These are phyloP conservation scores for Fregata magnificens DNA, from an alignment of 2,113 vertebrate species.

Conservation along the genomic window DNA sequence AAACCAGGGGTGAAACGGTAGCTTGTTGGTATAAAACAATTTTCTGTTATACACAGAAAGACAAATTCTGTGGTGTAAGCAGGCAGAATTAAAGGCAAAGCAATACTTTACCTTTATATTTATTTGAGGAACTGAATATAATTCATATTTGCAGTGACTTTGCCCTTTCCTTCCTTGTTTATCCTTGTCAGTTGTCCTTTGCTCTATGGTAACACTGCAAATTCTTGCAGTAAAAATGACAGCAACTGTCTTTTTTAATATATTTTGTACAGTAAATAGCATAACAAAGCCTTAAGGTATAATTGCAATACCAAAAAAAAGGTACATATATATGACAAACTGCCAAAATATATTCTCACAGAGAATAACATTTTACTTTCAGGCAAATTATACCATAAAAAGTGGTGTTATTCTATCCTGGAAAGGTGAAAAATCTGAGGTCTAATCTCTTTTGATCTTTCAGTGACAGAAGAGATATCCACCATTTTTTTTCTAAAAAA, in stretches of 20 bases:
- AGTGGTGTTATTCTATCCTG: not conserved
- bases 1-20: not conserved
- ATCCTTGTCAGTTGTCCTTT: not conserved
- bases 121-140: not conserved
- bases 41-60: not conserved
- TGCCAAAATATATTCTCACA: not conserved
- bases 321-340: not conserved
- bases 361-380: not conserved
- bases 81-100: not conserved
- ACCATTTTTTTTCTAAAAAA: not conserved
- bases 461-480: not conserved
- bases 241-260: constrained; percentile 33
- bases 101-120: not conserved
- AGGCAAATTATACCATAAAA: not conserved
- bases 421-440: not conserved
- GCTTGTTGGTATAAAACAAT: not conserved
- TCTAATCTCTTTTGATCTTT: not conserved
- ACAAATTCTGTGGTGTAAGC: not conserved
- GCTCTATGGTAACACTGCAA: not conserved
- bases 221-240: constrained; percentile 20
- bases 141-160: not conserved
- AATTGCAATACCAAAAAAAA: not conserved
- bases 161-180: constrained; percentile 16
- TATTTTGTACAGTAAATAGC: not conserved
- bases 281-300: constrained; percentile 20